Evolutionary conservation across 2,113 vertebrate species (phyloP), one percentile per base, ranked within the genome.

Genomic region (Ictidomys tridecemlineatus): DNA sequence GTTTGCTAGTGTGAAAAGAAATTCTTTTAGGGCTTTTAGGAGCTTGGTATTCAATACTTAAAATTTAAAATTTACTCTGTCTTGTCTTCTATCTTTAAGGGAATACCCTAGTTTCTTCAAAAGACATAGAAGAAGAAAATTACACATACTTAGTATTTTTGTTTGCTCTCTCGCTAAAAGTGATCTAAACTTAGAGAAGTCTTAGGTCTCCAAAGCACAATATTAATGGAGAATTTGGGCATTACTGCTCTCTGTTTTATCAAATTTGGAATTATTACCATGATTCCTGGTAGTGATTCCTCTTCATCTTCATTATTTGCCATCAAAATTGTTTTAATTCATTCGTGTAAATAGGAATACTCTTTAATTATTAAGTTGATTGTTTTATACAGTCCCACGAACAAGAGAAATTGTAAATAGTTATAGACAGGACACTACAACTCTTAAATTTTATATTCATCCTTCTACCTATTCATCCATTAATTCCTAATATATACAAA

Each of bases 241-340:
- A 53, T 80, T 32, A 17, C 24, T 13, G 65, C 8, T 72, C 20
- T 69, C n/a, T 48, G 13, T 51, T 51, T 80, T 72, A 9, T 91
- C 13, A 63, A 51, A 11, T 76, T 65, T 58, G 16, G n/a, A 72
- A 70, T 90, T 28, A n/a, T 63, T 78, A 85, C 28, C 42, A 58
- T 37, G 92, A 79, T 53, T 8, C 20, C 51, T 93, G 10, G 11
- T 53, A 70, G 12, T 65, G 5, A 70, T 79, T 96, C 97, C 12
- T 48, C 24, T 79, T 94, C n/a, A 78, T 89, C 30, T 94, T 92
- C 22, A 63, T 76, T 72, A 37, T 79, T 89, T 58, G 26, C 67
- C 9, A 7, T 95, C 26, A 45, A 58, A 8, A 89, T 42, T 58
- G 34, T 91, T 53, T 85, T n/a, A 86, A 78, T 63, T 85, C 53